phyloP scores from a whole-genome alignment of 2,797 vertebrate genomes.

The Leontocebus nigricollis region DNA sequence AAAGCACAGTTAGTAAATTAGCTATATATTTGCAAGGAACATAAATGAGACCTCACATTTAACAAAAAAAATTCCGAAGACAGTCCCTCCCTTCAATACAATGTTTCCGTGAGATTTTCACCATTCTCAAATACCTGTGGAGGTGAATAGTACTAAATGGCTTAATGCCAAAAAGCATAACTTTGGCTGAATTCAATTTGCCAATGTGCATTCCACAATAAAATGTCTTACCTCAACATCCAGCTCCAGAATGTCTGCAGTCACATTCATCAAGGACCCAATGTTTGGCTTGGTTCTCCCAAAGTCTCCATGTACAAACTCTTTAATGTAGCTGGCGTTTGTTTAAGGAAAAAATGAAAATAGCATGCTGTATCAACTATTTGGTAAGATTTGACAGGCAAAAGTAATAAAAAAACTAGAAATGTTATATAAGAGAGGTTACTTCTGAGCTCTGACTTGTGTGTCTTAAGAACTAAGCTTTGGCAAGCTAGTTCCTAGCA shows the following conservation, averaged over 20 bases:
- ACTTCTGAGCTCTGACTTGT: conserved; percentile 20
- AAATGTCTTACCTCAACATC: conserved; percentile 92
- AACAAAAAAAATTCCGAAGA: background rate
- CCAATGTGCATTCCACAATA: background rate
- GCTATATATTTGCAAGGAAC: conserved; percentile 8
- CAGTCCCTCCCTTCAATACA: background rate
- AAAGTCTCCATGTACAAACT: conserved; percentile 98
- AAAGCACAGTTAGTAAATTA: conserved; percentile 32
- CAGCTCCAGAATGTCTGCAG: conserved; percentile 95
- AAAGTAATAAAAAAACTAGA: conserved; percentile 41
- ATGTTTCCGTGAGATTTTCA: background rate
- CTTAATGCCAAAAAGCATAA: background rate
- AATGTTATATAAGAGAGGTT: background rate
- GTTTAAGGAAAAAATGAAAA: conserved; percentile 83
- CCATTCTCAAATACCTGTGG: conserved; percentile 4
- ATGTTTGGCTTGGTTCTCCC: conserved; percentile 97
- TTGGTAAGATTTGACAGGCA: background rate
- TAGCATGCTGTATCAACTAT: background rate
- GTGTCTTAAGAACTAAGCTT: background rate
- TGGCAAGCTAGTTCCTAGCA: background rate
- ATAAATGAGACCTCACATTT: background rate
- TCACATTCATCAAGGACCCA: conserved; percentile 90
- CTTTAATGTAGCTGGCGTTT: conserved; percentile 94
- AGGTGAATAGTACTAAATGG: background rate
- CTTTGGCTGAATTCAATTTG: background rate